A percentile compares a stretch with the other conserved stretches of the same genome.
These are phyloP conservation scores for Philypnodon macrostomus DNA, from an alignment of 2,797 vertebrate genomes.

Conservation along the genomic window DNA sequence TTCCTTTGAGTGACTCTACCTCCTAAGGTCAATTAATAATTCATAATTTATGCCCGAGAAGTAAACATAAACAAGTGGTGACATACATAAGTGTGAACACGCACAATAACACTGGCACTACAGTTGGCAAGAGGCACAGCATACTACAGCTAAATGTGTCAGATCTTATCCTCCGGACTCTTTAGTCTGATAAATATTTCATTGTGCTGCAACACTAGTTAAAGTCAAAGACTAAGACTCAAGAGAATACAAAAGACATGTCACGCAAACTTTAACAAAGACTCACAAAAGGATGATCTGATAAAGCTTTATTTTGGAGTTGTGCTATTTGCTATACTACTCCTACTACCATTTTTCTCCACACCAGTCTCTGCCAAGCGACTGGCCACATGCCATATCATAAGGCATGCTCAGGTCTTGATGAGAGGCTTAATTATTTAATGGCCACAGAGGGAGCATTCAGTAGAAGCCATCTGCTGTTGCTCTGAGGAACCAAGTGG, in stretches of 20 bases:
- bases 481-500: constrained; percentile 54
- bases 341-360: constrained; percentile 19
- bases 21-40: constrained; percentile 63
- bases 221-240: constrained; percentile 56
- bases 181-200: constrained; percentile 65
- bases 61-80: constrained; percentile 61
- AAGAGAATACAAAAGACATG: constrained; percentile 53
- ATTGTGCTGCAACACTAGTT: constrained; percentile 52
- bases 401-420: constrained; percentile 73
- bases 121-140: constrained; percentile 36
- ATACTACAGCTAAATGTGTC: constrained; percentile 65
- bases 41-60: constrained; percentile 65
- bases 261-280: constrained; percentile 44
- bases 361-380: constrained; percentile 46
- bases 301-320: constrained; percentile 9
- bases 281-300: constrained; percentile 38
- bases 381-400: constrained; percentile 64
- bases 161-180: constrained; percentile 61
- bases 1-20: constrained; percentile 47
- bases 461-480: constrained; percentile 75
- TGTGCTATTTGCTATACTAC: not conserved
- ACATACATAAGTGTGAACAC: constrained; percentile 44
- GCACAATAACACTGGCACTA: constrained; percentile 9
- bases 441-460: constrained; percentile 76
- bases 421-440: constrained; percentile 83